Percentiles rank a stretch among this genome's conserved stretches.
phyloP scores from a whole-genome alignment of 1,140 invertebrate species.

The Acyrthosiphon pisum region DNA sequence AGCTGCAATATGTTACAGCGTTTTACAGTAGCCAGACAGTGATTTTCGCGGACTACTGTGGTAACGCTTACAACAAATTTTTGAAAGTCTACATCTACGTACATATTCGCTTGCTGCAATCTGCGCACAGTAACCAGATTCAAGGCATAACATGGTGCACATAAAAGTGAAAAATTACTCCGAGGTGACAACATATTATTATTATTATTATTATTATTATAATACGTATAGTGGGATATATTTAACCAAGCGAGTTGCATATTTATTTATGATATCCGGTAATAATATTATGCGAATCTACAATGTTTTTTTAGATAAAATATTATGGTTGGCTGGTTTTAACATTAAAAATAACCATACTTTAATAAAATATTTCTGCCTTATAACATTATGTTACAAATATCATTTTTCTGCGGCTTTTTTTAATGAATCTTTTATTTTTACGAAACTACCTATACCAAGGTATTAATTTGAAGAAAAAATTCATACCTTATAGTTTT shows the following conservation, averaged over 20 bases:
- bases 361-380: neutral
- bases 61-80: neutral
- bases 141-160: neutral
- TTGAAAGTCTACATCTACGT: neutral
- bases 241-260: neutral
- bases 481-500: neutral
- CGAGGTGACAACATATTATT: neutral
- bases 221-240: neutral
- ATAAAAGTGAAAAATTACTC: constrained; percentile 45
- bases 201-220: neutral
- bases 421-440: neutral
- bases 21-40: neutral
- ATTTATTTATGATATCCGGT: constrained; percentile 17
- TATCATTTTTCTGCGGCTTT: neutral
- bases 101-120: neutral
- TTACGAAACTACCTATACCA: no score
- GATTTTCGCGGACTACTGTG: neutral
- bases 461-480: neutral
- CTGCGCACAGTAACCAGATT: neutral
- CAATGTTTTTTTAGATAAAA: neutral
- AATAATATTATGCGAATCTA: neutral
- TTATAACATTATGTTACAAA: neutral
- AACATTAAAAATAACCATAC: neutral
- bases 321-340: neutral
- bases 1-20: neutral